These are phyloP conservation scores for Hystrix brachyura DNA, from an alignment of 2,113 vertebrate genomes.

Conservation along the genomic window DNA sequence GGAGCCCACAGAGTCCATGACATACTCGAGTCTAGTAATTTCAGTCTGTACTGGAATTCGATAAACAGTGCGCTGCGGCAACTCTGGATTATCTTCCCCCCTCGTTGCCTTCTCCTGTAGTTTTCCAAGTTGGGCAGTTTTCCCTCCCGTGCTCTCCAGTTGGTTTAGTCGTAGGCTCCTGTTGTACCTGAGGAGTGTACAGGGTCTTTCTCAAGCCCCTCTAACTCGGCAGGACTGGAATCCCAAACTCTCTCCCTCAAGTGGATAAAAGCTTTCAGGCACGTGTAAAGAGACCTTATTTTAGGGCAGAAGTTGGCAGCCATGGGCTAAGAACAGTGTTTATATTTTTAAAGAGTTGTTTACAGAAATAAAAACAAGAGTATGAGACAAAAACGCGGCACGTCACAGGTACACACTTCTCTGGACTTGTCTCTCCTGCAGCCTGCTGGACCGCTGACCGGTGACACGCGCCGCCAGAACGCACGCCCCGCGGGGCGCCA, in stretches of 20 bases:
- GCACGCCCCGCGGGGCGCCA: rapidly evolving
- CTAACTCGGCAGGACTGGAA: not conserved
- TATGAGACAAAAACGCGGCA: not conserved
- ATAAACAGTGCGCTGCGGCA: not conserved
- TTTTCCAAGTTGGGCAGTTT: not conserved
- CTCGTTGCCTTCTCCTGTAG: not conserved
- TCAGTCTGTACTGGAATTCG: not conserved
- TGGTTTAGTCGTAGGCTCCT: not conserved
- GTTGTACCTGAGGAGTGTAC: not conserved
- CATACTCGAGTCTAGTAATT: not conserved
- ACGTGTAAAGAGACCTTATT: not conserved
- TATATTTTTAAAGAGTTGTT: not conserved
- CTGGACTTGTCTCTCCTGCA: not conserved
- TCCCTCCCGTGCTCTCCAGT: not conserved
- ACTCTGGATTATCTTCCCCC: not conserved
- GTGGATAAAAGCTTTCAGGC: not conserved
- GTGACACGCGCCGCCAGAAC: too few species aligned
- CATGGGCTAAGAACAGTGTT: not conserved
- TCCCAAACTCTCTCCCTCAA: not conserved
- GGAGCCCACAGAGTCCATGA: not conserved
- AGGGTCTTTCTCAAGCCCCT: not conserved
- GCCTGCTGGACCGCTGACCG: not conserved
- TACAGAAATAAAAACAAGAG: not conserved
- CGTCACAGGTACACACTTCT: not conserved
- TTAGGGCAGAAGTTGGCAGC: not conserved